These are phyloP conservation scores for Mustela nigripes DNA, from an alignment of 2,113 vertebrate genomes.

Conservation along the genomic window DNA sequence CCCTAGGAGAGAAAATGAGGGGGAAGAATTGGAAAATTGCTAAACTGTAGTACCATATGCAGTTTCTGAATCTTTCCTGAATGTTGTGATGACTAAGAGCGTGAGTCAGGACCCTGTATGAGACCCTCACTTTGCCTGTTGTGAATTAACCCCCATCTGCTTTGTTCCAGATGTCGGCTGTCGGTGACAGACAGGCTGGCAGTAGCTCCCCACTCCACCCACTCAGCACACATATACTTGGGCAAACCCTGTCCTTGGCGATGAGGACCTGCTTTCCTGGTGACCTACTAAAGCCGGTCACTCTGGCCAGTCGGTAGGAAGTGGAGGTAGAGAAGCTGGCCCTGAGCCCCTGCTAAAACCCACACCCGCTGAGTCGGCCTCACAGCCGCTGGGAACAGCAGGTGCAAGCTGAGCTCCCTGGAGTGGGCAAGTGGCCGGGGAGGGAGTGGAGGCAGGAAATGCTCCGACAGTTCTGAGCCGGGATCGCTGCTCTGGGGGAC, in stretches of 20 bases:
- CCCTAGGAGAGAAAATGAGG: background rate
- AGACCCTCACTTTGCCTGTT: background rate
- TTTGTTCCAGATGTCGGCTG: background rate
- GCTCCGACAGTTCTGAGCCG: accelerated
- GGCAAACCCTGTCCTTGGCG: background rate
- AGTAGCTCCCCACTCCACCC: background rate
- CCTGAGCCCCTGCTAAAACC: background rate
- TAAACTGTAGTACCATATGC: background rate
- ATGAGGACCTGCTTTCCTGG: background rate
- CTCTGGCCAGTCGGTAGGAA: background rate
- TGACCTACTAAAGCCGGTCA: background rate
- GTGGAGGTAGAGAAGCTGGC: background rate
- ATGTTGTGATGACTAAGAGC: background rate
- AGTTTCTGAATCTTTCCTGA: background rate
- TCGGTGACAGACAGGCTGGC: background rate
- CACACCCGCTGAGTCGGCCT: accelerated
- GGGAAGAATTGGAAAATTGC: background rate
- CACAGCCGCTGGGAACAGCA: background rate
- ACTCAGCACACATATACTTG: no score
- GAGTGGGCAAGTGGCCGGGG: background rate
- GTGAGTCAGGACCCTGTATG: background rate
- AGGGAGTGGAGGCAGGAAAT: accelerated
- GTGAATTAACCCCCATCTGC: background rate
- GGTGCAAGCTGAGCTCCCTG: background rate
- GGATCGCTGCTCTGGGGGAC: background rate